phyloP scores from a whole-genome alignment of 2,113 vertebrate species.

The Gadus chalcogrammus region DNA sequence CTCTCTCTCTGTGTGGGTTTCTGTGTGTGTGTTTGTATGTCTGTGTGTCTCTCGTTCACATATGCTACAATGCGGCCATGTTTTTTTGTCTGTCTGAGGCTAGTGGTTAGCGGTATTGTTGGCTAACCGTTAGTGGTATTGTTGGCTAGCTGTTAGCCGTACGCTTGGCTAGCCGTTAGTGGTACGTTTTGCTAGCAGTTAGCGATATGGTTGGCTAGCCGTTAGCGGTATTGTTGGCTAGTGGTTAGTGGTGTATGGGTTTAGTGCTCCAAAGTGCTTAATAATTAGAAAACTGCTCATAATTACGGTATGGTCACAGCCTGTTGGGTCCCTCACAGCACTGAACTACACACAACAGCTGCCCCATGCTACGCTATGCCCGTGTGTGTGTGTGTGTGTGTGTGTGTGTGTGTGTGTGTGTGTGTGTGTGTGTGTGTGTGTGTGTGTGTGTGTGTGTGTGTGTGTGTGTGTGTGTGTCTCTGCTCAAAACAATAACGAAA shows the following conservation, averaged over 20 bases:
- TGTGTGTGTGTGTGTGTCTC: background rate
- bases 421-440: slow-evolving; percentile 2
- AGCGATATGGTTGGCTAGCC: slow-evolving; percentile 15
- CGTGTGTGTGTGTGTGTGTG: background rate
- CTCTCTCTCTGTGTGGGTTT: background rate
- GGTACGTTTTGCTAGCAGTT: too few relatives aligned
- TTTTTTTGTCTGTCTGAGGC: too few relatives aligned
- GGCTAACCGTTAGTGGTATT: too few relatives aligned
- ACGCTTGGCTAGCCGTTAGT: too few relatives aligned
- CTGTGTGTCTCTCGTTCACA: too few relatives aligned
- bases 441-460: background rate
- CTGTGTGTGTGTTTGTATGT: background rate
- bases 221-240: background rate
- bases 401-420: slow-evolving; percentile 23
- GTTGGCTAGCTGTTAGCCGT: too few relatives aligned
- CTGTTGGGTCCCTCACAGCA: slow-evolving; percentile 51
- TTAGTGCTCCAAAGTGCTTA: slow-evolving; percentile 23
- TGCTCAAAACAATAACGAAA: background rate
- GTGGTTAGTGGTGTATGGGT: too few relatives aligned
- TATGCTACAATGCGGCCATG: too few relatives aligned
- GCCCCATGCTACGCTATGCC: slow-evolving; percentile 39
- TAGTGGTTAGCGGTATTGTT: too few relatives aligned
- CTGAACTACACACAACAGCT: slow-evolving; percentile 35
- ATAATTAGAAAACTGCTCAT: slow-evolving; percentile 47
- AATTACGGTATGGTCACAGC: slow-evolving; percentile 54